Conservation (phyloP, 2,113 vertebrate genomes). For the Tauraco erythrolophus region DNA sequence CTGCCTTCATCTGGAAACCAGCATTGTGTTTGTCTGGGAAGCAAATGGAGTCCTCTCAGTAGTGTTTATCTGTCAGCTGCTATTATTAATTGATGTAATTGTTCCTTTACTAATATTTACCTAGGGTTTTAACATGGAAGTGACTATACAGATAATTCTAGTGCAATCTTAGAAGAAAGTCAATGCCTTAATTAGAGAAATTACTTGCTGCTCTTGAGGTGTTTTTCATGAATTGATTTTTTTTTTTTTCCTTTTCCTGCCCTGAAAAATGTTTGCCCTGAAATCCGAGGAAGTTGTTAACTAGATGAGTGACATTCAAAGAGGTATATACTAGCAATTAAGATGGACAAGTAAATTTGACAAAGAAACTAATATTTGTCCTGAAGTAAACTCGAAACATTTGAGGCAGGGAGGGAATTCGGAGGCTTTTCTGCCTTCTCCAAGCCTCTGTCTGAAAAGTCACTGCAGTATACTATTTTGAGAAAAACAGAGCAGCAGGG, state of each 20-base stretch:
- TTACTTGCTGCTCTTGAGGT: neutral
- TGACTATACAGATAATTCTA: constrained; percentile 21
- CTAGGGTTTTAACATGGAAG: constrained; percentile 10
- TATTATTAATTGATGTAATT: constrained; percentile 14
- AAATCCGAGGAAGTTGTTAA: constrained; percentile 33
- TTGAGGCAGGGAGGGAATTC: neutral
- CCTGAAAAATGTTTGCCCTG: constrained; percentile 23
- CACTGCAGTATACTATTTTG: neutral
- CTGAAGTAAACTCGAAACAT: neutral
- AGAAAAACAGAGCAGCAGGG: neutral
- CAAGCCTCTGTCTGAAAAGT: neutral
- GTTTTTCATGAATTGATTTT: neutral
- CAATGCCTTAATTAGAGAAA: constrained; percentile 33
- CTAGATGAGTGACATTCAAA: neutral
- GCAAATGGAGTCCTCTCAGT: neutral
- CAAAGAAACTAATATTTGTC: neutral
- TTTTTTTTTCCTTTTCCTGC: neutral
- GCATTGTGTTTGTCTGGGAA: neutral
- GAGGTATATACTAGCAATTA: neutral
- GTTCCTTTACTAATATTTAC: constrained; percentile 55
- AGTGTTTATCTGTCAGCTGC: neutral
- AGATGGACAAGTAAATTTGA: neutral
- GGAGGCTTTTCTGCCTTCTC: neutral
- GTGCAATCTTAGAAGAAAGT: constrained; percentile 17
- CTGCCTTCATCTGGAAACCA: neutral